Base-by-base conservation (phyloP, 2,888 invertebrate species). In the Spilosoma lubricipeda region DNA sequence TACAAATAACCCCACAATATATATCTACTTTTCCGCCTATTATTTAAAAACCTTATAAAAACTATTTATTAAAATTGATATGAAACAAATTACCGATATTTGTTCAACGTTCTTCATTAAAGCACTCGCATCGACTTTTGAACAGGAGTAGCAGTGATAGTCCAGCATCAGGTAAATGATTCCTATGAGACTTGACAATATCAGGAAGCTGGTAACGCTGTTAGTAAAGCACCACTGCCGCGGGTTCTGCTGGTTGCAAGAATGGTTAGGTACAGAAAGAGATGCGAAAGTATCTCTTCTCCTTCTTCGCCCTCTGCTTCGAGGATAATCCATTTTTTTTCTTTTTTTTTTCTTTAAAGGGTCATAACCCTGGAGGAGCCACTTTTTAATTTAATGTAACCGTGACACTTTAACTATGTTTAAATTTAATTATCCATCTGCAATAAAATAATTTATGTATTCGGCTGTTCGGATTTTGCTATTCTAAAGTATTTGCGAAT, bases 151-250 rank as follows among this genome's bases (percentile, higher is more conserved):
- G 74, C 91, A 93, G 64, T 94, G 93, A 71, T 91, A 88, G 27
- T 94, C 91, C 42, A 94, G 77, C 89, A 93, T 90, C 42, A 93
- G 48, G 77, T 92, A 94, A 5, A 93, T 87, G 0, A 93, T 74
- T 2, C 86, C 89, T 56, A 93, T 80, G 0, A 95, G 80, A 77
- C 89, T 88, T 2, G 87, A 81, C 80, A 93, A 74, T 48, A 94
- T 87, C 8, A 94, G 69, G 27, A 91, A 86, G 74, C 85, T 91
- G 77, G 86, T 89, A 3, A 94, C 39, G 18, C 84, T 81, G 64
- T 82, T 85, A 4, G 90, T 68, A 36, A 89, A 83, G 1, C 82
- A 85, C 80, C 88, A 86, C 23, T 87, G 80, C 45, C 86, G 89
- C 18, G 79, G 42, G 8, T 68, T 42, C 23, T 79, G 80, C 79